Conservation (phyloP, 2,113 vertebrate genomes). For the Sclerurus mexicanus region DNA sequence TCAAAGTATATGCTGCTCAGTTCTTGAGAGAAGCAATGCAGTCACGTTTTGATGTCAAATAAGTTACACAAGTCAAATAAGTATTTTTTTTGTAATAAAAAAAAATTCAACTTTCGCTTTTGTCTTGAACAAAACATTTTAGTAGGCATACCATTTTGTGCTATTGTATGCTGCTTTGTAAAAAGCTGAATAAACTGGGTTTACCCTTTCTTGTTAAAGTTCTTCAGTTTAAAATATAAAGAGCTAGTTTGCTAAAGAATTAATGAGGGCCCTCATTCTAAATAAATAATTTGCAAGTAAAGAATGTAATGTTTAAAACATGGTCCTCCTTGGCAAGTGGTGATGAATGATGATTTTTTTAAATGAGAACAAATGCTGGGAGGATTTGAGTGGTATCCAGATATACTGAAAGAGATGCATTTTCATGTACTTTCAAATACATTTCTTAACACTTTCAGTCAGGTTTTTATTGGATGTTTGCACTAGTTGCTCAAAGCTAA, state of each 20-base stretch:
- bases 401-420: neutral
- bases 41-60: neutral
- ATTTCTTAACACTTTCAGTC: slow-evolving; percentile 28
- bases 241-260: neutral
- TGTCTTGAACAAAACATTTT: neutral
- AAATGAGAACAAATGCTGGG: neutral
- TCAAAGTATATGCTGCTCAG: neutral
- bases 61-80: neutral
- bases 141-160: neutral
- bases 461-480: slow-evolving; percentile 33
- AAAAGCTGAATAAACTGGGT: neutral
- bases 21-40: neutral
- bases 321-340: neutral
- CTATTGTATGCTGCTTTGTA: neutral
- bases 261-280: neutral
- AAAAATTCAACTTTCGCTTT: neutral
- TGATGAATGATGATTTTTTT: neutral
- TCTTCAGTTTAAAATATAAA: neutral
- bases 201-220: neutral
- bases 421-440: neutral
- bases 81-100: slow-evolving; percentile 14
- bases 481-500: slow-evolving; percentile 33
- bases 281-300: neutral
- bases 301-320: neutral
- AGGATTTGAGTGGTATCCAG: slow-evolving; percentile 5